Conservation (phyloP, 2,113 vertebrate genomes). For the Oreochromis aureus region DNA sequence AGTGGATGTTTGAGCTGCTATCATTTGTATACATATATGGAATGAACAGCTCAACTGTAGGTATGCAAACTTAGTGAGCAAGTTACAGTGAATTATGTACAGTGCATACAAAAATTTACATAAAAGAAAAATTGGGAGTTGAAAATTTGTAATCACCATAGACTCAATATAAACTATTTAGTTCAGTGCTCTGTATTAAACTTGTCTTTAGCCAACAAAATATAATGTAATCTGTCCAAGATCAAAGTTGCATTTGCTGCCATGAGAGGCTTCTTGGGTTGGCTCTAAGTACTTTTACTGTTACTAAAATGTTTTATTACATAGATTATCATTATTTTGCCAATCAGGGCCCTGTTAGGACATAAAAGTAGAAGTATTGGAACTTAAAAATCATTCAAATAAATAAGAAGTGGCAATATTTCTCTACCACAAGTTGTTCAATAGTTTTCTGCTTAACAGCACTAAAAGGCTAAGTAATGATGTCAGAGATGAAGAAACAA, state of each 20-base stretch:
- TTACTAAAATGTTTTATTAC: neutral
- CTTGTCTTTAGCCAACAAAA: neutral
- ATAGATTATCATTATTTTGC: neutral
- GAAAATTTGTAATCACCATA: neutral
- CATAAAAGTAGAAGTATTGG: neutral
- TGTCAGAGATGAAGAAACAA: neutral
- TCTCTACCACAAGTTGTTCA: neutral
- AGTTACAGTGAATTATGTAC: neutral
- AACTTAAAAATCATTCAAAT: neutral
- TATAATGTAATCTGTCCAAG: neutral
- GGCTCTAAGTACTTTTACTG: no score
- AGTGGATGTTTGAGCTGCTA: neutral
- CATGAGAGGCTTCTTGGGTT: neutral
- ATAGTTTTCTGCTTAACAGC: neutral
- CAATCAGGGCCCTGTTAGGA: neutral
- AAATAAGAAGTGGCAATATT: neutral
- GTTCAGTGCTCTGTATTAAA: neutral
- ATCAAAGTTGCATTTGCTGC: neutral
- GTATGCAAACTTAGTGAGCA: neutral
- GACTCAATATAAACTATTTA: neutral
- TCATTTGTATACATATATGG: neutral
- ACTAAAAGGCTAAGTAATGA: neutral
- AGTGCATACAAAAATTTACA: neutral
- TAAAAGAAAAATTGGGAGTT: neutral
- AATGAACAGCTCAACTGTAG: neutral